phyloP scores from a whole-genome alignment of 2,113 vertebrate species.

The Diadophis punctatus region DNA sequence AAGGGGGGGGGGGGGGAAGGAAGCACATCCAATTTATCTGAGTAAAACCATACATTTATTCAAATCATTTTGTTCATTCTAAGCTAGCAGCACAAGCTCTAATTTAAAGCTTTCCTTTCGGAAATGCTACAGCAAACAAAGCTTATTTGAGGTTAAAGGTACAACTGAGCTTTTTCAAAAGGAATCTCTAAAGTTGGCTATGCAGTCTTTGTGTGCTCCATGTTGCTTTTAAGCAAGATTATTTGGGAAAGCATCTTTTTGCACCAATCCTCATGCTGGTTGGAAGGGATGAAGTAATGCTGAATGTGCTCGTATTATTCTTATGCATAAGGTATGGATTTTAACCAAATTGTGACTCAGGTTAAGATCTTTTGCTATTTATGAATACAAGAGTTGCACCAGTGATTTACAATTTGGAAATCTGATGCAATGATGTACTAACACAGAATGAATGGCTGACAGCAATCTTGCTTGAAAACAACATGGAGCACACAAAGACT shows the following conservation, averaged over 20 bases:
- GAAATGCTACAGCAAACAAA: neutral
- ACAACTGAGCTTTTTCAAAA: neutral
- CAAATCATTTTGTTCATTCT: neutral
- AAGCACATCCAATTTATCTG: neutral
- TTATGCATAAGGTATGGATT: neutral
- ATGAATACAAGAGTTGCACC: neutral
- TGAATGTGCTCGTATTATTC: neutral
- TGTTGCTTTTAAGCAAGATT: neutral
- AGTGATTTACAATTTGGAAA: neutral
- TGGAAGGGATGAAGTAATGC: neutral
- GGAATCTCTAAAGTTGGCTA: neutral
- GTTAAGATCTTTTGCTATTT: neutral
- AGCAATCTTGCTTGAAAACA: neutral
- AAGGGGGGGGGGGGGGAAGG: neutral
- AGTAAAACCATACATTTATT: neutral
- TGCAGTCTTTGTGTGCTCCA: neutral
- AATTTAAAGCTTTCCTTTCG: neutral
- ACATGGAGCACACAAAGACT: neutral
- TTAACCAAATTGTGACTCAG: neutral
- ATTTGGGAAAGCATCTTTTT: neutral
- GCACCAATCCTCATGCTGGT: accelerated
- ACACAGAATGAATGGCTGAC: neutral
- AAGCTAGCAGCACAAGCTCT: neutral
- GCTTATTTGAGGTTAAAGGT: accelerated
- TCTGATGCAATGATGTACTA: neutral